These are phyloP conservation scores for Protaetia brevitarsis DNA, from an alignment of 1,140 invertebrate genomes.

Conservation along the genomic window DNA sequence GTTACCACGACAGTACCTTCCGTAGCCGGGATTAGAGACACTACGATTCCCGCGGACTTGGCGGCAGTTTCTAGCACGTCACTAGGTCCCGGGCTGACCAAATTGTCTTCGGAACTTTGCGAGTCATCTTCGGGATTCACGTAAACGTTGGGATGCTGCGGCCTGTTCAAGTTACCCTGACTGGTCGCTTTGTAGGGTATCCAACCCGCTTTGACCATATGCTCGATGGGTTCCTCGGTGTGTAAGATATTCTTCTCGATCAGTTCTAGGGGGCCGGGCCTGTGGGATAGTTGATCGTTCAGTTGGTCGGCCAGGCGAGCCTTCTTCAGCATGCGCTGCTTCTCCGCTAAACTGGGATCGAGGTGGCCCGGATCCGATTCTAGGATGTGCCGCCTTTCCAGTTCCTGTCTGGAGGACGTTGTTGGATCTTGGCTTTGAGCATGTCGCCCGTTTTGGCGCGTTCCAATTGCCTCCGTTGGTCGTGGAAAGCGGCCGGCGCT, in stretches of 20 bases:
- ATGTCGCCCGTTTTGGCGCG: constrained; percentile 94
- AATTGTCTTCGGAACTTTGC: constrained; percentile 70
- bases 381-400: constrained; percentile 92
- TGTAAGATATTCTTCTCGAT: constrained; percentile 97
- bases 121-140: constrained; percentile 85
- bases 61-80: constrained; percentile 63
- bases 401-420: constrained; percentile 85
- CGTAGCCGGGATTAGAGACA: constrained; percentile 60
- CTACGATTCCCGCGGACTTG: constrained; percentile 64
- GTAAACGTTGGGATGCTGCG: constrained; percentile 78
- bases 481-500: constrained; percentile 90
- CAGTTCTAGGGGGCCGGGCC: constrained; percentile 92
- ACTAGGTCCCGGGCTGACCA: constrained; percentile 42
- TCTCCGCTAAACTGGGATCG: constrained; percentile 91
- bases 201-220: constrained; percentile 89
- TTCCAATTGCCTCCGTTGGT: constrained; percentile 90
- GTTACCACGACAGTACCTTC: constrained; percentile 56
- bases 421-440: constrained; percentile 94
- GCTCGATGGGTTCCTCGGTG: constrained; percentile 86
- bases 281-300: constrained; percentile 91
- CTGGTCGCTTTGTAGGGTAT: constrained; percentile 90
- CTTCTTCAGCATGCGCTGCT: constrained; percentile 92
- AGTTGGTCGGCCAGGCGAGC: constrained; percentile 90
- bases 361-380: constrained; percentile 76
- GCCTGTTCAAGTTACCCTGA: constrained; percentile 79